Base-by-base conservation (phyloP, 1,140 invertebrate species). In the Coptotermes formosanus region DNA sequence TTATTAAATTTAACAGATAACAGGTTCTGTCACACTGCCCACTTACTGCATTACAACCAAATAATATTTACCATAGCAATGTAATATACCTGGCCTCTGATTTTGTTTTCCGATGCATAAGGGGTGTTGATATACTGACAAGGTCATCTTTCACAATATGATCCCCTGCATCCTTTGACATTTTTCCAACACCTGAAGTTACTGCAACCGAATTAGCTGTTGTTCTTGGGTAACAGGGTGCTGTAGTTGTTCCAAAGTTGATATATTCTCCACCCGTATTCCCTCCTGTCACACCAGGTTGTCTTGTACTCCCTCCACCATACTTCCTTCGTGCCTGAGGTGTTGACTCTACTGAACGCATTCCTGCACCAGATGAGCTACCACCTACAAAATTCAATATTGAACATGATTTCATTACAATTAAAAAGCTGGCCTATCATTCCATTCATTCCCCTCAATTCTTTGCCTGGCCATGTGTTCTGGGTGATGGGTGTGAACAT, bases 341-440 rank as follows among this genome's bases (percentile, higher is more conserved):
- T 45, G 91, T 91, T 45, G 90, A 91, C 86, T 91, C 91, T 16
- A 91, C 89, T 48, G 90, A 91, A 81, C 90, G 88, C 87, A 90
- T 89, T 52, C 88, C 90, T 45, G 87, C 75, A 84, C 32, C 43
- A 86, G 87, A 75, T 11, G 64, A 30, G 14, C 25, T 16, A n/a
- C 64, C 64, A n/a, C 64, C 64, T 75, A 30, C 64, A 75, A 75
- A 55, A 55, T 4, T 55, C 19, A 55, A 55, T 21, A 21, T 19
- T 55, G 4, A 55, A 55, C 19, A 55, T 55, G 14, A 55, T 4
- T 55, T 16, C 52, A 55, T 55, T 21, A 21, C 16, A 21, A 12
- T 38, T 21, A 55, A 55, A 55, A 55, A 55, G 19, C 0, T 55
- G 52, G 19, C 4, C 48, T 48, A 16, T 7, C 48, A 48, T 6